These are phyloP conservation scores for Micrasema minimum DNA, from an alignment of 1,140 invertebrate species.

Conservation along the genomic window DNA sequence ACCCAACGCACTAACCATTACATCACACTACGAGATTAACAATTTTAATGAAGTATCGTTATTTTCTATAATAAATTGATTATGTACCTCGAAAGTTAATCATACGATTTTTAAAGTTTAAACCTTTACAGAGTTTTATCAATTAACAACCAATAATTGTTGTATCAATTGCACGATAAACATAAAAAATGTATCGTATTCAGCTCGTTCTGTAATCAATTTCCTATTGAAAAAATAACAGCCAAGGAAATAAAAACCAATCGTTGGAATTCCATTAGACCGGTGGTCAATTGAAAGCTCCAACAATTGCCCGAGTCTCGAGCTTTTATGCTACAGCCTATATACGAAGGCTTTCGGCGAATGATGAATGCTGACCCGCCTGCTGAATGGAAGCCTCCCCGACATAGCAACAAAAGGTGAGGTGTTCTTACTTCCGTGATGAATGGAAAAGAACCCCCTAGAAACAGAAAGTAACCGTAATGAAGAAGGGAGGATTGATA, in stretches of 20 bases:
- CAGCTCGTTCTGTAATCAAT: constrained; percentile 4
- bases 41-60: too few species aligned
- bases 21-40: too few species aligned
- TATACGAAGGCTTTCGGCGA: not conserved
- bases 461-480: constrained; percentile 30
- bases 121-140: too few species aligned
- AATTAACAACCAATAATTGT: too few species aligned
- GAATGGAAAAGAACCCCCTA: constrained; percentile 26
- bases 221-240: constrained; percentile 32
- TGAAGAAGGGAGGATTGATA: constrained; percentile 32
- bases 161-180: too few species aligned
- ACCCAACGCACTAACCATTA: too few species aligned
- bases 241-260: constrained; percentile 30
- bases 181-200: constrained; percentile 14
- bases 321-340: not conserved
- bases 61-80: too few species aligned
- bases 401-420: constrained; percentile 23
- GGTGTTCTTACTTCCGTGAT: constrained; percentile 12
- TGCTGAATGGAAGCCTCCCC: not conserved
- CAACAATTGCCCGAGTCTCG: constrained; percentile 16
- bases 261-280: constrained; percentile 41
- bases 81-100: too few species aligned
- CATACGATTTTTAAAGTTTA: too few species aligned
- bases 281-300: constrained; percentile 41
- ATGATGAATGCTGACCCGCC: constrained; percentile 30